A percentile compares a stretch with the other conserved stretches of the same genome.
These are phyloP conservation scores for Ophiothrix spiculata DNA, from an alignment of 35 echinoderm and acorn worm genomes.

Conservation along the genomic window DNA sequence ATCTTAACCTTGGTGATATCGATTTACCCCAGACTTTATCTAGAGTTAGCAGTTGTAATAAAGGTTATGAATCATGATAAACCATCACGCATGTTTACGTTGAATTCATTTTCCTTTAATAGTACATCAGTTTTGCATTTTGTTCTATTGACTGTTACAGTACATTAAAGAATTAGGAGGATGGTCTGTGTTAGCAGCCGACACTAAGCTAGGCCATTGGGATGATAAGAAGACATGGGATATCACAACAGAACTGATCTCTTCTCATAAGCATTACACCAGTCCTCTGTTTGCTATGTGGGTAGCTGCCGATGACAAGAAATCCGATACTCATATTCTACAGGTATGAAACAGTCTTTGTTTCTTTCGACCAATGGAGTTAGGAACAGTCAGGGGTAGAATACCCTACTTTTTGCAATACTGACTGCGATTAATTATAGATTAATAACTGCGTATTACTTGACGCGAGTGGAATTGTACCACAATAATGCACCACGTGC, in stretches of 20 bases:
- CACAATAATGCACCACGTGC: too few relatives aligned
- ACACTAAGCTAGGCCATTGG: conserved; percentile 41
- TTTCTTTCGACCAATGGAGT: neutral
- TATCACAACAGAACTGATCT: conserved; percentile 13
- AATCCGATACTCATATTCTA: conserved; percentile 64
- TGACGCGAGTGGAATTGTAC: too few relatives aligned
- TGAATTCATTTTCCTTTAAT: neutral
- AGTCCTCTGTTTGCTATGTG: conserved; percentile 47
- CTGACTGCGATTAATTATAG: too few relatives aligned
- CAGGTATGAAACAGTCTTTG: conserved; percentile 27
- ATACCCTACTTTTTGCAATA: too few relatives aligned
- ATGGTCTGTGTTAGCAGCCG: conserved; percentile 53
- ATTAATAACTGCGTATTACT: too few relatives aligned
- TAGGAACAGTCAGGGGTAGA: too few relatives aligned
- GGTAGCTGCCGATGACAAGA: conserved; percentile 56
- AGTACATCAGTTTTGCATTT: neutral
- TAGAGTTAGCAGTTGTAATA: too few relatives aligned
- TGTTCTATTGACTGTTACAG: conserved; percentile 19
- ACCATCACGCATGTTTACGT: neutral
- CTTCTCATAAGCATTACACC: conserved; percentile 25
- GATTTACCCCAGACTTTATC: too few relatives aligned
- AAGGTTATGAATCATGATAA: too few relatives aligned
- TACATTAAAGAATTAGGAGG: conserved; percentile 58
- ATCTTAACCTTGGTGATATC: too few relatives aligned
- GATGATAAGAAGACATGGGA: conserved; percentile 39